phyloP scores from a whole-genome alignment of 64 coral and sea anemone genomes.

The Actinia tenebrosa region DNA sequence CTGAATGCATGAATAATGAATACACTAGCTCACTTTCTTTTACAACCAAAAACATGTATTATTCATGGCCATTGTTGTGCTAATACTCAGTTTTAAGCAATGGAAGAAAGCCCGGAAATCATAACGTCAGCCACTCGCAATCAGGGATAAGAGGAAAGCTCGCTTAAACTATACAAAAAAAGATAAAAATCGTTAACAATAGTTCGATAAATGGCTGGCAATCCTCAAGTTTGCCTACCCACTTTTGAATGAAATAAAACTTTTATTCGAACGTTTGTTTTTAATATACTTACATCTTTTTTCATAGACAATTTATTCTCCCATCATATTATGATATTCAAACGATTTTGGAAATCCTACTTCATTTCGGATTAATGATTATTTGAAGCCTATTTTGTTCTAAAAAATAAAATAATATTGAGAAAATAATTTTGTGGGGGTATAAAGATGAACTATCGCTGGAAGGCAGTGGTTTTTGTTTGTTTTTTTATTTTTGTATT shows the following conservation, averaged over 20 bases:
- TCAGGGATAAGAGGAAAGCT: neutral
- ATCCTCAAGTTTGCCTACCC: neutral
- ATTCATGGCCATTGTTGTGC: conserved; percentile 30
- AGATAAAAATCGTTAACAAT: neutral
- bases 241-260: neutral
- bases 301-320: neutral
- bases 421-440: too few relatives aligned
- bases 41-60: conserved; percentile 5
- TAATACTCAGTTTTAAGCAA: conserved; percentile 23
- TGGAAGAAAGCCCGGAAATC: conserved; percentile 10
- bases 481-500: too few relatives aligned
- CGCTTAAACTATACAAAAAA: neutral
- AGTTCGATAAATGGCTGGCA: neutral
- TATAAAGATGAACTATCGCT: too few relatives aligned
- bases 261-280: neutral
- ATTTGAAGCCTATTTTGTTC: too few relatives aligned
- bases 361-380: too few relatives aligned
- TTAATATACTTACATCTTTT: conserved; percentile 10
- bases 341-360: neutral
- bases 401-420: too few relatives aligned
- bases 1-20: neutral
- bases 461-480: too few relatives aligned
- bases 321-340: neutral
- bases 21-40: conserved; percentile 10
- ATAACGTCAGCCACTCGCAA: neutral